Evolutionary conservation across 2,888 invertebrate species (phyloP).

Genomic region (Lissonota sp.): DNA sequence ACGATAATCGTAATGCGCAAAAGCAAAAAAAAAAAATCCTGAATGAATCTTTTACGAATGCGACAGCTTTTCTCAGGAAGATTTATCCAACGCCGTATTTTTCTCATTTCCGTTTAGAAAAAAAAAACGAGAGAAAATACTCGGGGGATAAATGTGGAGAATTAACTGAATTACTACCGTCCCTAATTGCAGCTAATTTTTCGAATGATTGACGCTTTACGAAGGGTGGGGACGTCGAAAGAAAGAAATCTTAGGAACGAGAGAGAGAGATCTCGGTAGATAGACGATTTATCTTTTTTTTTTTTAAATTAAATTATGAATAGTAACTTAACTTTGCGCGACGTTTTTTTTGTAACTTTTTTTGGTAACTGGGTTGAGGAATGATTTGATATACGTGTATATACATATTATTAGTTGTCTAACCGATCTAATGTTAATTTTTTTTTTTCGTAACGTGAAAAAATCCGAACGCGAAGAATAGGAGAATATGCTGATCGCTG

Average conservation of each 20-base stretch:
- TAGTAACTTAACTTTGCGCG: constrained; percentile 76
- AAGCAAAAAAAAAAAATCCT: constrained; percentile 27
- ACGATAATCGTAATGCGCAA: constrained; percentile 32
- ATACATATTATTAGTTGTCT: constrained; percentile 74
- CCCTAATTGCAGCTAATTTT: constrained; percentile 48
- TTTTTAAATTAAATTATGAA: constrained; percentile 61
- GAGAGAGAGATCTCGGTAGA: constrained; percentile 72
- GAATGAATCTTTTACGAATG: constrained; percentile 46
- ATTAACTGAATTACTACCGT: constrained; percentile 29
- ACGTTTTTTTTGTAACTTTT: constrained; percentile 76
- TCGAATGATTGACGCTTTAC: constrained; percentile 18
- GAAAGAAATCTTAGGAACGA: constrained; percentile 33
- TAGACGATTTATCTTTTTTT: constrained; percentile 65
- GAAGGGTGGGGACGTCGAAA: constrained; percentile 25
- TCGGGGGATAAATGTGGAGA: constrained; percentile 57
- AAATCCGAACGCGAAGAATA: constrained; percentile 54
- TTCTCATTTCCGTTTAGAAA: constrained; percentile 43
- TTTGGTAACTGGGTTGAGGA: constrained; percentile 79
- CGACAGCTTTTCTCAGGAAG: constrained; percentile 58
- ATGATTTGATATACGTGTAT: constrained; percentile 77
- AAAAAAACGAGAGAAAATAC: constrained; percentile 28
- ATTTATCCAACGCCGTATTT: constrained; percentile 40
- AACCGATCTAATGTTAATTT: constrained; percentile 77
- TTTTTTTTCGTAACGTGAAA: constrained; percentile 55
- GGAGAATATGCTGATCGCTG: constrained; percentile 54